phyloP scores from a whole-genome alignment of 2,113 vertebrate species.

The Lamprotornis superbus region DNA sequence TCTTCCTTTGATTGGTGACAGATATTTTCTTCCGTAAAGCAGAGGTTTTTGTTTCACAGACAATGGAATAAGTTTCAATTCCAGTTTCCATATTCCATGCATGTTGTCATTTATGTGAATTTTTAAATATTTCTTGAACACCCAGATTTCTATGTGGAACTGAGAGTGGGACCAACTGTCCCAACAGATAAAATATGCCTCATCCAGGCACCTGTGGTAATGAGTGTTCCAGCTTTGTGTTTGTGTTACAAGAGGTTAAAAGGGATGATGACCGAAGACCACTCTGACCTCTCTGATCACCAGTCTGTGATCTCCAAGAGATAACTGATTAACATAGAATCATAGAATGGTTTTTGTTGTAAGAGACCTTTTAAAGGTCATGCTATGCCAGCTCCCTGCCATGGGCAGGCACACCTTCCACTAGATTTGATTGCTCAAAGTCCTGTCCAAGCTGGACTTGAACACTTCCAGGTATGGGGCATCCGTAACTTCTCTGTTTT shows the following conservation, averaged over 20 bases:
- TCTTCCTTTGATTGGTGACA: neutral
- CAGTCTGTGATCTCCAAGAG: neutral
- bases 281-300: neutral
- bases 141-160: neutral
- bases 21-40: neutral
- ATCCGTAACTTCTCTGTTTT: neutral
- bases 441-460: neutral
- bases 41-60: neutral
- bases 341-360: neutral
- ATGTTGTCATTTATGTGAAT: neutral
- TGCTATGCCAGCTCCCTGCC: neutral
- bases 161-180: neutral
- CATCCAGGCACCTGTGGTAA: neutral
- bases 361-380: neutral
- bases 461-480: neutral
- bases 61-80: neutral
- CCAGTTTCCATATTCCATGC: neutral
- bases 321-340: neutral
- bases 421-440: neutral
- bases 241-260: neutral
- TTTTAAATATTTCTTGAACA: neutral
- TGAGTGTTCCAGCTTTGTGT: neutral
- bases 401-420: neutral
- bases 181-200: neutral
- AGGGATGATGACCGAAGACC: neutral